Percentiles rank a stretch among this genome's conserved stretches.
These are phyloP conservation scores for Anomalospiza imberbis DNA, from an alignment of 2,797 vertebrate species.

Conservation along the genomic window DNA sequence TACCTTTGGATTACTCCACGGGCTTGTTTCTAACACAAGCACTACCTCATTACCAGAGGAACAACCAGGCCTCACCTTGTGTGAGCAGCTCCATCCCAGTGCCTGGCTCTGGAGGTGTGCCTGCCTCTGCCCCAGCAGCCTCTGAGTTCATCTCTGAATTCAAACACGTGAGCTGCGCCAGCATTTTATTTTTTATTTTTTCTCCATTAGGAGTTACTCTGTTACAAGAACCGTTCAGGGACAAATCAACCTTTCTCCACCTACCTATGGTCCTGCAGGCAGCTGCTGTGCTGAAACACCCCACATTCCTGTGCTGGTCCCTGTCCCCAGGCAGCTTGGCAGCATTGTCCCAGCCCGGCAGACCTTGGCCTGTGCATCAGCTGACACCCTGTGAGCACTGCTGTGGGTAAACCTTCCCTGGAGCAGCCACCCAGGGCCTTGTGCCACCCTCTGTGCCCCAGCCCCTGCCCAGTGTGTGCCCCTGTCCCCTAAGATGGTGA, in stretches of 20 bases:
- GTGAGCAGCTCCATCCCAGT: neutral
- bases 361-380: neutral
- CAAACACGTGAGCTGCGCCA: neutral
- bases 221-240: neutral
- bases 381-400: neutral
- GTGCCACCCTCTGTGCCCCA: neutral
- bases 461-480: neutral
- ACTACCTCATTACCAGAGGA: neutral
- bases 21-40: neutral
- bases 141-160: neutral
- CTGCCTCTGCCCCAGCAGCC: neutral
- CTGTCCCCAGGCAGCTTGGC: neutral
- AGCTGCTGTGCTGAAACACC: neutral
- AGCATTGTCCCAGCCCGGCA: neutral
- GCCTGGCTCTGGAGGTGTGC: neutral
- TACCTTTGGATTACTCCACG: slow-evolving; percentile 25
- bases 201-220: neutral
- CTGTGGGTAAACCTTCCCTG: neutral
- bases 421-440: neutral
- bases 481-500: neutral
- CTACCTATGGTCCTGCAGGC: fast-evolving
- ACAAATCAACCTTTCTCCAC: neutral
- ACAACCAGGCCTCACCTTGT: neutral
- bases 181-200: neutral
- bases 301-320: neutral